phyloP scores from a whole-genome alignment of 2,888 invertebrate genomes.

The Dorcus parallelipipedus region DNA sequence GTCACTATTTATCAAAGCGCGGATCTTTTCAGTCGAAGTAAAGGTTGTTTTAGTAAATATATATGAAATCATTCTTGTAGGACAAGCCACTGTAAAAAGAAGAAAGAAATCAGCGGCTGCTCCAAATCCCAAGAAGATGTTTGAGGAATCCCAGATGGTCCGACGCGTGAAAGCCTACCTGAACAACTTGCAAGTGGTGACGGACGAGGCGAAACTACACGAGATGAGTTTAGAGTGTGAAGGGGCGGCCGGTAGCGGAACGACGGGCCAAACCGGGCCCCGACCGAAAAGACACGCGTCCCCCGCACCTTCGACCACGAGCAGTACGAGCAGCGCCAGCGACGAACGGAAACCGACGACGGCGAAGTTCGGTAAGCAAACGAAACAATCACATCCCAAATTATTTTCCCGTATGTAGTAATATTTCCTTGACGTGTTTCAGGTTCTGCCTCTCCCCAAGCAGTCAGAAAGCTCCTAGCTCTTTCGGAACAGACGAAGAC shows the following conservation, averaged over 20 bases:
- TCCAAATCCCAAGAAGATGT: slow-evolving; percentile 97
- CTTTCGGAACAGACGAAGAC: slow-evolving; percentile 86
- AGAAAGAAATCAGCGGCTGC: slow-evolving; percentile 86
- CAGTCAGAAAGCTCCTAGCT: slow-evolving; percentile 91
- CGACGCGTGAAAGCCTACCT: slow-evolving; percentile 94
- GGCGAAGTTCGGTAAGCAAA: slow-evolving; percentile 60
- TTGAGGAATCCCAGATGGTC: slow-evolving; percentile 98
- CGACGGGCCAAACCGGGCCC: slow-evolving; percentile 39
- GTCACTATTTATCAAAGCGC: too few species aligned
- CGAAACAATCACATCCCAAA: not conserved
- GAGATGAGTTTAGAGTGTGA: slow-evolving; percentile 90
- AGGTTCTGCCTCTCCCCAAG: slow-evolving; percentile 94
- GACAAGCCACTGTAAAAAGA: slow-evolving; percentile 83
- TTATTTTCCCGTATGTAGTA: slow-evolving; percentile 4
- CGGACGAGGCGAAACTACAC: slow-evolving; percentile 87
- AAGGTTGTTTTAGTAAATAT: too few species aligned
- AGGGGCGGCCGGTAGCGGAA: slow-evolving; percentile 48
- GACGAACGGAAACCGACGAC: slow-evolving; percentile 64
- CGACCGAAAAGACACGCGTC: slow-evolving; percentile 79
- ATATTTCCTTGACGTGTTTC: slow-evolving; percentile 15
- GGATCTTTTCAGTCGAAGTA: too few species aligned
- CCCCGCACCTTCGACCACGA: slow-evolving; percentile 88
- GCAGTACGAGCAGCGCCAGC: slow-evolving; percentile 85
- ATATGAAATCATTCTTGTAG: slow-evolving; percentile 41
- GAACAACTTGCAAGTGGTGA: slow-evolving; percentile 85